A percentile compares a stretch with the other conserved stretches of the same genome.
Conservation (phyloP, 2,113 vertebrate species). For the Arothron firmamentum region DNA sequence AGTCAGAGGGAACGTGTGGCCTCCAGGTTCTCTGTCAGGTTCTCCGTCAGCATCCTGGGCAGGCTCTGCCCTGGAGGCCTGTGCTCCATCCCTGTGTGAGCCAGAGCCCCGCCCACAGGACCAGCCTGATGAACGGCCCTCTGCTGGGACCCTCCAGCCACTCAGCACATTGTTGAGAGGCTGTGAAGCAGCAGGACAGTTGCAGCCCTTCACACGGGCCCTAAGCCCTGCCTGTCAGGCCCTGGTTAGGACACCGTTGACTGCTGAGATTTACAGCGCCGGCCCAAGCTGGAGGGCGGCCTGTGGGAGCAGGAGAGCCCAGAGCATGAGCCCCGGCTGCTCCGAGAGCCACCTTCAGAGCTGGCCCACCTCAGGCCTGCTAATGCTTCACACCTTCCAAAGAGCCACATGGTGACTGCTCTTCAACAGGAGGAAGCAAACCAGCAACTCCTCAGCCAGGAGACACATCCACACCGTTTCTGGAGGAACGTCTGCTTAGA, state of each 20-base stretch:
- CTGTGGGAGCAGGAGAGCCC: conserved; percentile 22
- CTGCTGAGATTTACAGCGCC: conserved; percentile 82
- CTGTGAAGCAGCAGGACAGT: conserved; percentile 81
- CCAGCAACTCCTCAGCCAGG: too few relatives aligned
- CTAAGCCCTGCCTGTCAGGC: conserved; percentile 81
- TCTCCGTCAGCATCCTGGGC: conserved; percentile 42
- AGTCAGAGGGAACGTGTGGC: too few relatives aligned
- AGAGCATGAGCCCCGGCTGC: conserved; percentile 46
- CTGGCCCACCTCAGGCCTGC: conserved; percentile 18
- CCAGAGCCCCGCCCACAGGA: conserved; percentile 13
- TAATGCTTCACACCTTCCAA: too few relatives aligned
- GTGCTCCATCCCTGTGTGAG: conserved; percentile 20
- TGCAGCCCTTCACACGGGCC: conserved; percentile 77
- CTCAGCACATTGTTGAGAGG: conserved; percentile 78
- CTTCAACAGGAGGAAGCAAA: too few relatives aligned
- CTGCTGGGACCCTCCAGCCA: conserved; percentile 75
- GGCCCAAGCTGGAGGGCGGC: conserved; percentile 71
- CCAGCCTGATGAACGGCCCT: conserved; percentile 79
- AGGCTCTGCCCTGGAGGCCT: conserved; percentile 33
- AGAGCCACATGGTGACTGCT: too few relatives aligned
- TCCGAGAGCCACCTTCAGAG: conserved; percentile 55
- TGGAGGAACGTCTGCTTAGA: too few relatives aligned
- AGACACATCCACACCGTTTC: too few relatives aligned
- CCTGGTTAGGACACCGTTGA: conserved; percentile 78
- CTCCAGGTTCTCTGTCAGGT: too few relatives aligned